These are phyloP conservation scores for Drosophila sulfurigaster DNA, from an alignment of 1,140 invertebrate genomes.

Conservation along the genomic window DNA sequence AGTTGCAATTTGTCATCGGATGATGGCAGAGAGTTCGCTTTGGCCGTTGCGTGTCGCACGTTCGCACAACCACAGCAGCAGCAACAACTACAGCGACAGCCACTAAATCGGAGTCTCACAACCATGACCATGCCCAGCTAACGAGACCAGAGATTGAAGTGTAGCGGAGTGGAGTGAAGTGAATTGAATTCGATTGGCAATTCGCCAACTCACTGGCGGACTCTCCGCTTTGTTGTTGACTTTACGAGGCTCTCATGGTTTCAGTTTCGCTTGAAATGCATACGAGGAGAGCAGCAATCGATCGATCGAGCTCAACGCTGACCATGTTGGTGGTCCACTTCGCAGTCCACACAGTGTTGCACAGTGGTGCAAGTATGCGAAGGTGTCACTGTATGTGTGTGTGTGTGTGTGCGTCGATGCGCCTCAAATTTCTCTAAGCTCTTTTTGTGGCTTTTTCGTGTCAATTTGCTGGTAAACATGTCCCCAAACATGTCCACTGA, in stretches of 20 bases:
- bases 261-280: constrained; percentile 60
- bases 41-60: constrained; percentile 46
- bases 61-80: constrained; percentile 25
- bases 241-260: constrained; percentile 45
- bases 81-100: too few relatives aligned
- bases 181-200: constrained; percentile 5
- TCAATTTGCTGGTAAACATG: constrained; percentile 73
- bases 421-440: constrained; percentile 70
- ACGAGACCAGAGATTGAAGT: not conserved
- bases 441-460: constrained; percentile 70
- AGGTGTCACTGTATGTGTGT: constrained; percentile 25
- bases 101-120: too few relatives aligned
- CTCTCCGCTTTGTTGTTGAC: constrained; percentile 37
- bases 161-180: too few relatives aligned
- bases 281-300: constrained; percentile 33
- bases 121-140: constrained; percentile 43
- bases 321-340: constrained; percentile 57
- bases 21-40: constrained; percentile 14
- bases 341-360: not conserved
- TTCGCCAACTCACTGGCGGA: constrained; percentile 8
- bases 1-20: constrained; percentile 49
- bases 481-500: constrained; percentile 58
- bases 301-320: constrained; percentile 35
- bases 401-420: constrained; percentile 32
- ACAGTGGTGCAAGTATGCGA: constrained; percentile 8